Evolutionary conservation across 1,140 invertebrate genomes (phyloP), one percentile per base, ranked within the genome.

Genomic region (Hylaeus anthracinus): DNA sequence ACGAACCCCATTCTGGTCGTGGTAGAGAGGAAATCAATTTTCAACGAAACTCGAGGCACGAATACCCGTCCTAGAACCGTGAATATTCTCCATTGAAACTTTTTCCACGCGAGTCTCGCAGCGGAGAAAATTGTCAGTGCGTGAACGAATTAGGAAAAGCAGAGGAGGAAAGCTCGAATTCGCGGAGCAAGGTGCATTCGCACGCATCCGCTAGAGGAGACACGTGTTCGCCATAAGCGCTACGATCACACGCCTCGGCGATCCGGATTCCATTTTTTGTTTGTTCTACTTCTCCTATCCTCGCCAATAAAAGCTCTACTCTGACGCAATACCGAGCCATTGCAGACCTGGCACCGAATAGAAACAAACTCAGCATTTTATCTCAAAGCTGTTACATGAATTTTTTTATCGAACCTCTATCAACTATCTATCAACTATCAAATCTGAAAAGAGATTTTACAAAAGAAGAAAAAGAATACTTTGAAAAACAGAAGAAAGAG

Each of bases 221-320:
- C 84, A 85, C 72, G 58, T 85, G 84, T 63, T 65, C 63, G 72
- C 58, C 84, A 85, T 53, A 64, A 85, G 65, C 71, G 69, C 43
- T 61, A 70, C 65, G 61, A 81, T 85, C 84, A 72, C 72, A 81
- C 83, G 77, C 63, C 55, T 71, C 55, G 77, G 41, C 43, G 58
- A 81, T 76, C 67, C 82, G 83, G 78, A 55, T 81, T 14, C 51
- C 48, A 0, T 37, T 80, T 80, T 58, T 78, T 45, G 60, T 9
- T 10, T 1, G 10, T 3, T n/a, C n/a, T 48, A 48, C 0, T 3
- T 51, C 2, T n/a, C n/a, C 4, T 1, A n/a, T 43, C 39, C 5
- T 5, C 43, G 51, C 8, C 14, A 9, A 55, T 66, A 69, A 67
- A 78, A 53, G 2, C 5, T 5, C 39, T 48, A 12, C 39, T 72